phyloP scores from a whole-genome alignment of 2,113 vertebrate species.

The Pollachius pollachius region DNA sequence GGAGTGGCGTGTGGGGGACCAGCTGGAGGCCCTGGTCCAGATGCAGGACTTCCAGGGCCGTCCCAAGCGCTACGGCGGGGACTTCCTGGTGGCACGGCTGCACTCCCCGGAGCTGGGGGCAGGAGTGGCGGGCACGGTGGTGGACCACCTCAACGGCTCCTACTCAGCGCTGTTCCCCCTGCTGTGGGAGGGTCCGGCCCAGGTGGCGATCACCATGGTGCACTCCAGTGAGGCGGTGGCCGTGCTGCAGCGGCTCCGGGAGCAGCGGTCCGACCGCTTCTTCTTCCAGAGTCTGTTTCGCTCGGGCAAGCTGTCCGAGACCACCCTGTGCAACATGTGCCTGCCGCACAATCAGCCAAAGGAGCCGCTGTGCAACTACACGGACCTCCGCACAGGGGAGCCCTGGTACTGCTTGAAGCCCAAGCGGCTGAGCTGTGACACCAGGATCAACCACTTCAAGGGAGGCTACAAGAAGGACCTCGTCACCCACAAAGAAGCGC shows the following conservation, averaged over 20 bases:
- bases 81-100: slow-evolving; percentile 88
- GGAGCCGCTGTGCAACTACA: slow-evolving; percentile 89
- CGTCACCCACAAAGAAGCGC: slow-evolving; percentile 80
- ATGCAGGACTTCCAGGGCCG: slow-evolving; percentile 87
- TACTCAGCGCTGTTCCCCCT: slow-evolving; percentile 87
- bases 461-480: slow-evolving; percentile 87
- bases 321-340: slow-evolving; percentile 89
- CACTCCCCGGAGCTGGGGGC: slow-evolving; percentile 83
- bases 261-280: slow-evolving; percentile 85
- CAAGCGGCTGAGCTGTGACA: slow-evolving; percentile 85
- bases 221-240: slow-evolving; percentile 89
- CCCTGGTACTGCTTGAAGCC: slow-evolving; percentile 98
- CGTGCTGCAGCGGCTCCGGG: slow-evolving; percentile 81
- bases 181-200: slow-evolving; percentile 85
- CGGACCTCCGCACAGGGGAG: slow-evolving; percentile 88
- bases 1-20: slow-evolving; percentile 78
- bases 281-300: slow-evolving; percentile 92
- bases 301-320: slow-evolving; percentile 83
- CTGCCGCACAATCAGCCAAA: slow-evolving; percentile 75
- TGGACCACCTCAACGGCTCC: slow-evolving; percentile 87
- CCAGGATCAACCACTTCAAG: slow-evolving; percentile 87
- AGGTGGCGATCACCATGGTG: slow-evolving; percentile 86
- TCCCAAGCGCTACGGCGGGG: slow-evolving; percentile 88
- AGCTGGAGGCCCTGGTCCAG: slow-evolving; percentile 83
- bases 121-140: slow-evolving; percentile 81